Evolutionary conservation across 2,113 vertebrate species (phyloP).

Genomic region (Campylomormyrus numenius): DNA sequence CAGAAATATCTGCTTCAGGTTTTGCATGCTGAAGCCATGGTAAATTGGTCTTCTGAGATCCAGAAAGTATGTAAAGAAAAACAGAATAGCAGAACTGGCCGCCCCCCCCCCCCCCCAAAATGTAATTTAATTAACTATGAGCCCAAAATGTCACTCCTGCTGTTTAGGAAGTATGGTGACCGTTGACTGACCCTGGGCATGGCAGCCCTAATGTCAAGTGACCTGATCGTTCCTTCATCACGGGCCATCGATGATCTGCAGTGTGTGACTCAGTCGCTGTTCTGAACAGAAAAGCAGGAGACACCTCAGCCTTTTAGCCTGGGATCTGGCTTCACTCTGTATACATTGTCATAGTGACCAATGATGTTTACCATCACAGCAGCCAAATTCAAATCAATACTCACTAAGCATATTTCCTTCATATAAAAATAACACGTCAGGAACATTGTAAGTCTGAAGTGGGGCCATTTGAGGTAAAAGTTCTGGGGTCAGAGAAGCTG

Average conservation of each 20-base stretch:
- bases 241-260: background rate
- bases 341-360: background rate
- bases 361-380: background rate
- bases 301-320: background rate
- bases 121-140: background rate
- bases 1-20: background rate
- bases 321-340: background rate
- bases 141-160: background rate
- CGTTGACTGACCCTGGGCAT: conserved; percentile 9
- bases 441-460: background rate
- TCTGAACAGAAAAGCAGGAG: background rate
- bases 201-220: background rate
- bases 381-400: background rate
- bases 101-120: background rate
- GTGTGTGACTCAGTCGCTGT: background rate
- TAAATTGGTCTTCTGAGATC: background rate
- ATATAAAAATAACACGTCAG: background rate
- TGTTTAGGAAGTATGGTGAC: conserved; percentile 1
- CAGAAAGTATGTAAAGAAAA: background rate
- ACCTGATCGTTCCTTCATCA: background rate
- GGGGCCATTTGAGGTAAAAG: background rate
- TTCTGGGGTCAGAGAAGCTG: background rate
- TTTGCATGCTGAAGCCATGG: background rate
- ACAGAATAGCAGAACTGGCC: background rate
- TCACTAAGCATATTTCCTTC: background rate